phyloP scores from a whole-genome alignment of 1,140 invertebrate species.

The Tetranychus urticae region DNA sequence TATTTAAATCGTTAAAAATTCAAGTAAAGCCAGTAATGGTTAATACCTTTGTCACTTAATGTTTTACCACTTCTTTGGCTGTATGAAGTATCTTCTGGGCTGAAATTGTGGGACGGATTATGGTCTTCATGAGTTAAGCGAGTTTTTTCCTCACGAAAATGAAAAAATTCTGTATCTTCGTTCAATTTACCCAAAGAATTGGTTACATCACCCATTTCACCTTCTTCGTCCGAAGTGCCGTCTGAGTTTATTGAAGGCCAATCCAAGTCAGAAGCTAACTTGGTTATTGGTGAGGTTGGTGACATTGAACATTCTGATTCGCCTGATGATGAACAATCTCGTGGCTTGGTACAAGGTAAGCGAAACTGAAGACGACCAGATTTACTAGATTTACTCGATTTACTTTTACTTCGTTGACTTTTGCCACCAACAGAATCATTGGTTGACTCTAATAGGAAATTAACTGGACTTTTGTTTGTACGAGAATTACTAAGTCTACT shows the following conservation, averaged over 20 bases:
- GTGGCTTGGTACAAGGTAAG: too few species aligned
- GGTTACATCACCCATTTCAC: slow-evolving; percentile 25
- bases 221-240: slow-evolving; percentile 13
- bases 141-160: background rate
- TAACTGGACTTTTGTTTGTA: background rate
- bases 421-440: background rate
- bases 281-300: slow-evolving; percentile 2
- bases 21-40: background rate
- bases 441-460: too few species aligned
- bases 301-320: slow-evolving; percentile 1
- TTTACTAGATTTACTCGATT: too few species aligned
- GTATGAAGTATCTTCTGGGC: too few species aligned
- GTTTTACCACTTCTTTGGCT: too few species aligned
- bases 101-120: background rate
- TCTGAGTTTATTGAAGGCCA: slow-evolving; percentile 31
- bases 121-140: background rate
- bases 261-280: slow-evolving; percentile 35
- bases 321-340: background rate
- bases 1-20: background rate
- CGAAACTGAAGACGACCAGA: too few species aligned
- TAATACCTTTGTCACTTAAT: too few species aligned
- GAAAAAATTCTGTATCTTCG: background rate
- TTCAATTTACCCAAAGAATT: background rate
- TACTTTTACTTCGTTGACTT: background rate
- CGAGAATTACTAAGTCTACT: background rate